Evolutionary conservation across 1,140 invertebrate species (phyloP).

Genomic region (Eueides isabella): DNA sequence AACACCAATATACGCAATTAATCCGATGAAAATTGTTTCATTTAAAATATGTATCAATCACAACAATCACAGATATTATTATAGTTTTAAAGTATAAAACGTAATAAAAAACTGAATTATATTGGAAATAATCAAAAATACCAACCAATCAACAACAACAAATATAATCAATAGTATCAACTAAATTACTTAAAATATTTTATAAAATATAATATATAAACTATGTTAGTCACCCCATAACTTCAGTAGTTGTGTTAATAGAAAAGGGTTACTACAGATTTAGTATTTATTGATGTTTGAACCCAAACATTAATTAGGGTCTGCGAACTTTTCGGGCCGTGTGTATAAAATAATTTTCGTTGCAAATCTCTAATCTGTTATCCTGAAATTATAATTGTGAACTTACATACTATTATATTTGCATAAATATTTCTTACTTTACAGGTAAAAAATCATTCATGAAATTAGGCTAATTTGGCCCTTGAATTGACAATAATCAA

Average conservation of each 20-base stretch:
- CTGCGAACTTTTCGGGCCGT: constrained; percentile 2
- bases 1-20: too few species aligned
- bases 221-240: constrained; percentile 4
- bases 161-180: too few species aligned
- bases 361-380: neutral
- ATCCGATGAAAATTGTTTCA: too few species aligned
- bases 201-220: neutral
- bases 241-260: neutral
- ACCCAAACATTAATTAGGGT: constrained; percentile 14
- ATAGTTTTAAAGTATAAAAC: too few species aligned
- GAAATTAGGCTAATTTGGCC: neutral
- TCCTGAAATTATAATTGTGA: neutral
- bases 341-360: constrained; percentile 2
- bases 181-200: neutral
- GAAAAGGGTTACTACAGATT: constrained; percentile 12
- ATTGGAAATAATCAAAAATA: too few species aligned
- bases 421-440: neutral
- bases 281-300: constrained; percentile 11
- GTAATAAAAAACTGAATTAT: too few species aligned
- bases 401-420: neutral
- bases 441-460: neutral
- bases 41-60: too few species aligned
- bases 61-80: too few species aligned
- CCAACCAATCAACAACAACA: too few species aligned
- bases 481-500: too few species aligned